phyloP scores from a whole-genome alignment of 2,113 vertebrate species.

The Proterorhinus semilunaris region DNA sequence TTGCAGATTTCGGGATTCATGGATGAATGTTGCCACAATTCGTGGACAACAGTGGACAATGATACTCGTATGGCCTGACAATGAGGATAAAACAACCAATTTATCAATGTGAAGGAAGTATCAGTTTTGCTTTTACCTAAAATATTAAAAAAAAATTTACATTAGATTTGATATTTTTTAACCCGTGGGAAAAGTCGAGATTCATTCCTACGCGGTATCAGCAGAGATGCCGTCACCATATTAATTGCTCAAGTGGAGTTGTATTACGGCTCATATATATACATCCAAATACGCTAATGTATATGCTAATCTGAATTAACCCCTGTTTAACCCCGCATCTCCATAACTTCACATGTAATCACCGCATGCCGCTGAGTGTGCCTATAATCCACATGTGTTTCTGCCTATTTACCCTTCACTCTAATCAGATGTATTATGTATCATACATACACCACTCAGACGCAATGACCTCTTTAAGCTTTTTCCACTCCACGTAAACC shows the following conservation, averaged over 20 bases:
- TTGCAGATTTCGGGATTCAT: too few relatives aligned
- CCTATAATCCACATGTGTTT: slow-evolving; percentile 23
- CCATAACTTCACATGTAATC: slow-evolving; percentile 2
- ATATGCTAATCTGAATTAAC: slow-evolving; percentile 33
- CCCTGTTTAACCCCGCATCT: slow-evolving; percentile 16
- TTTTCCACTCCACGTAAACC: too few relatives aligned
- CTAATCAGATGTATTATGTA: background rate
- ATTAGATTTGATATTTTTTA: too few relatives aligned
- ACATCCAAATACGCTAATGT: slow-evolving; percentile 6
- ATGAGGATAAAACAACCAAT: too few relatives aligned
- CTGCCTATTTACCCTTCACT: background rate
- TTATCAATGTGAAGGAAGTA: too few relatives aligned
- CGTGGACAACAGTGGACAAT: too few relatives aligned
- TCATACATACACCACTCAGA: background rate
- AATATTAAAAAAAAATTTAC: too few relatives aligned
- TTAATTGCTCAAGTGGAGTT: background rate
- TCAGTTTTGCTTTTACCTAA: too few relatives aligned
- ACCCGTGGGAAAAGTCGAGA: background rate
- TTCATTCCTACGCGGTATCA: background rate
- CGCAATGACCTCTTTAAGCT: background rate
- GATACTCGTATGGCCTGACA: too few relatives aligned
- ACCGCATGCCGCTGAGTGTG: slow-evolving; percentile 9
- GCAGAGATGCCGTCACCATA: background rate
- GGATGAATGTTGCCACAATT: too few relatives aligned
- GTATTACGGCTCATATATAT: slow-evolving; percentile 21